Evolutionary conservation across 2,113 vertebrate species (phyloP).

Genomic region (Oreochromis niloticus): DNA sequence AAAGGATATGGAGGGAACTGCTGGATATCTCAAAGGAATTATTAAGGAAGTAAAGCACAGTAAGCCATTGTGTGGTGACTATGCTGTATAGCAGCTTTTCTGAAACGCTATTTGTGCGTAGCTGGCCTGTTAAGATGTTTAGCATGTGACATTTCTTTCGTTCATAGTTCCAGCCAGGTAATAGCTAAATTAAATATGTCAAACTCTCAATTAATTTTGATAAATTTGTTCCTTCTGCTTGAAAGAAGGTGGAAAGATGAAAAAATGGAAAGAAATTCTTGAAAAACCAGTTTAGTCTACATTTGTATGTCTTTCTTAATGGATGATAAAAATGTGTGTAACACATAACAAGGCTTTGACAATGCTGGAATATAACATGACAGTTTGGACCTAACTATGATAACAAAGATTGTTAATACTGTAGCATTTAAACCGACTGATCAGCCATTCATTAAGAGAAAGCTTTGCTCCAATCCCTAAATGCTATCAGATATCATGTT

Average conservation of each 20-base stretch:
- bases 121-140: not conserved
- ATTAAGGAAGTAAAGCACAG: not conserved
- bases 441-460: not conserved
- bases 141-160: not conserved
- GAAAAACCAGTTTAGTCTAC: fast-evolving
- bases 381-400: not conserved
- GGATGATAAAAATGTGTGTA: not conserved
- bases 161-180: not conserved
- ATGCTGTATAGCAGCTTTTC: not conserved
- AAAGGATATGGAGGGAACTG: not conserved
- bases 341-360: not conserved
- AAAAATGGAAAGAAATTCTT: not conserved
- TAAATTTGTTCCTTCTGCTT: not conserved
- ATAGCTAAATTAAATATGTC: not conserved
- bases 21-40: not conserved
- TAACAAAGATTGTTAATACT: not conserved
- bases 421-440: not conserved
- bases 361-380: not conserved
- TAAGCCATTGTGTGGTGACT: not conserved
- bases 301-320: not conserved
- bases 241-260: not conserved
- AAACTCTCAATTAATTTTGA: not conserved
- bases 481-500: not conserved
- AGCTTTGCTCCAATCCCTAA: not conserved
- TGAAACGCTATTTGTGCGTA: not conserved